Conservation (phyloP, 2,797 vertebrate genomes). For the Myotis pilosus region DNA sequence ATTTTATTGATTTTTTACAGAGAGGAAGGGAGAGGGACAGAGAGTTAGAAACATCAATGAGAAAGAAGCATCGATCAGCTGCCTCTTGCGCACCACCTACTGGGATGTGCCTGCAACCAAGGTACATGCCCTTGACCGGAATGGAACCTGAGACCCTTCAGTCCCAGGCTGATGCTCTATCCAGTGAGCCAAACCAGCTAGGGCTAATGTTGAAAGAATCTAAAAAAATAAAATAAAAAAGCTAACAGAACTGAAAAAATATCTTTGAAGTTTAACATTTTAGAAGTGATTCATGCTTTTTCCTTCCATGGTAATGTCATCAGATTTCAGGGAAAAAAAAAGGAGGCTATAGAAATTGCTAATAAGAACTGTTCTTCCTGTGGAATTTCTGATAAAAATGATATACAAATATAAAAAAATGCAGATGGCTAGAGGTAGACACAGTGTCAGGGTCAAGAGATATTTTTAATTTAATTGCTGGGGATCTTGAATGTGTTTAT, state of each 20-base stretch:
- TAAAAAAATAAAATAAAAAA: not conserved
- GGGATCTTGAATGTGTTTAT: not conserved
- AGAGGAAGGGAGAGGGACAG: no score
- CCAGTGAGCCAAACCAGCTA: no score
- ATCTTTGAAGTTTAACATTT: not conserved
- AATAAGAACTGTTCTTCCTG: not conserved
- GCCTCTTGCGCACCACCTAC: no score
- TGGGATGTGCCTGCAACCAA: no score
- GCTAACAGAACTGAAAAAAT: not conserved
- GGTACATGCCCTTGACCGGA: no score
- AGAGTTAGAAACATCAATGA: no score
- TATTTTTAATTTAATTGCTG: constrained; percentile 36
- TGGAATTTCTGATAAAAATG: constrained; percentile 23
- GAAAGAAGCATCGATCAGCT: no score
- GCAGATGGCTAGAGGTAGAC: not conserved
- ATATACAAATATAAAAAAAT: not conserved
- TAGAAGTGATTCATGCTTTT: not conserved
- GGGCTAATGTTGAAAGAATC: not conserved
- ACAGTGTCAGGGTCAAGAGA: not conserved
- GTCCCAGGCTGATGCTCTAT: no score
- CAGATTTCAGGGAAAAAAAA: not conserved
- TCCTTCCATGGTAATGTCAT: not conserved
- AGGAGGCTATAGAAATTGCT: not conserved
- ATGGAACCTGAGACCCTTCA: no score
- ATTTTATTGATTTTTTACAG: no score